A percentile compares a stretch with the other conserved stretches of the same genome.
These are phyloP conservation scores for Cephus nigrinus DNA, from an alignment of 2,888 invertebrate species.

Conservation along the genomic window DNA sequence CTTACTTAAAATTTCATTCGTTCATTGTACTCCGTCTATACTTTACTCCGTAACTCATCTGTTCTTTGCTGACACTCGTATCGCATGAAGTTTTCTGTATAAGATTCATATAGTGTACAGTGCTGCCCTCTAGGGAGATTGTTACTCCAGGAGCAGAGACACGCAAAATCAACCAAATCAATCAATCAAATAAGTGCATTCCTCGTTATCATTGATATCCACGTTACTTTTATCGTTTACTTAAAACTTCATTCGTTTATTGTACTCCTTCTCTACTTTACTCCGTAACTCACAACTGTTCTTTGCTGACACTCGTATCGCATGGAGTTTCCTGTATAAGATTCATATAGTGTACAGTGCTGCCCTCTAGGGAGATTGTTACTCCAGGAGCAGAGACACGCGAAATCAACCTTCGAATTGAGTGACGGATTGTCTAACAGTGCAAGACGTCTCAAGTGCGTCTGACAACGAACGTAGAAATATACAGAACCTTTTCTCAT, in stretches of 20 bases:
- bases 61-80: neutral
- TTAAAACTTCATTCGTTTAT: neutral
- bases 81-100: neutral
- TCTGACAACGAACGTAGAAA: neutral
- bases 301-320: neutral
- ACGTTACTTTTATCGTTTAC: neutral
- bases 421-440: neutral
- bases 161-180: neutral
- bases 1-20: neutral
- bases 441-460: neutral
- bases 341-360: neutral
- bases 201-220: neutral
- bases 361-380: neutral
- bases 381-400: neutral
- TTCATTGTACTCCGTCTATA: neutral
- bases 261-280: neutral
- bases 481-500: neutral
- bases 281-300: neutral
- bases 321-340: neutral
- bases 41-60: neutral
- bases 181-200: neutral
- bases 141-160: neutral
- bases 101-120: neutral
- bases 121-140: neutral
- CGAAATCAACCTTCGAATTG: neutral